Base-by-base conservation (phyloP, 2,888 invertebrate species). In the Uropetala carovei region DNA sequence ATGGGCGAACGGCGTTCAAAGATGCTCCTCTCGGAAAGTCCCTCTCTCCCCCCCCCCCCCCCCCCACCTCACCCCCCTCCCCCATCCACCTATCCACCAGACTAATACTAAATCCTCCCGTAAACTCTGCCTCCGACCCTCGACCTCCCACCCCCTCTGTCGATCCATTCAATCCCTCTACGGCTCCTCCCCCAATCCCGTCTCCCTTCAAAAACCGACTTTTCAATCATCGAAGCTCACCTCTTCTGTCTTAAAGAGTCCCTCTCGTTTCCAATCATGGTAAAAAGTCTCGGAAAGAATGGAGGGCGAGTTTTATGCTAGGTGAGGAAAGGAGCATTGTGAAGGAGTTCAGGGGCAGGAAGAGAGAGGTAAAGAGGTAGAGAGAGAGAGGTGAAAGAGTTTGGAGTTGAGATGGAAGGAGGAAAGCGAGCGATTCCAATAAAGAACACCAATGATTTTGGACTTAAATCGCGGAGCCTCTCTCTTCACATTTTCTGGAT, bases 191-290 rank as follows among this genome's bases (percentile, higher is more conserved):
- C 43, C 43, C 16, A 11, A 0, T 64, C 68, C 13, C 9, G 5
- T 3, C 27, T 59, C 59, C 59, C 64, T 89, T 89, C 89, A 64
- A 89, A 89, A 89, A 64, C 68, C 89, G 43, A 89, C 89, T 89
- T 89, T 75, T 64, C 89, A 89, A 89, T 89, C 89, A 89, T 89
- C 89, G 64, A 56, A 89, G 68, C 89, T 18, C 64, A 64, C 89
- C n/a, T 43, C 60, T 22, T 75, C 75, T 75, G 75, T 75, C 75
- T 75, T 75, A 27, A 75, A 75, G 75, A 75, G 27, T 43, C 43
- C 43, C 43, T 43, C 75, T 75, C 75, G 75, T 27, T 75, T 27
- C 75, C 75, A 75, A 75, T 75, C 75, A 27, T 22, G 13, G 22
- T 27, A 75, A 75, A 75, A 75, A 75, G 75, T 75, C 75, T 11